These are phyloP conservation scores for Phalloptychus januarius DNA, from an alignment of 2,797 vertebrate genomes.

Conservation along the genomic window DNA sequence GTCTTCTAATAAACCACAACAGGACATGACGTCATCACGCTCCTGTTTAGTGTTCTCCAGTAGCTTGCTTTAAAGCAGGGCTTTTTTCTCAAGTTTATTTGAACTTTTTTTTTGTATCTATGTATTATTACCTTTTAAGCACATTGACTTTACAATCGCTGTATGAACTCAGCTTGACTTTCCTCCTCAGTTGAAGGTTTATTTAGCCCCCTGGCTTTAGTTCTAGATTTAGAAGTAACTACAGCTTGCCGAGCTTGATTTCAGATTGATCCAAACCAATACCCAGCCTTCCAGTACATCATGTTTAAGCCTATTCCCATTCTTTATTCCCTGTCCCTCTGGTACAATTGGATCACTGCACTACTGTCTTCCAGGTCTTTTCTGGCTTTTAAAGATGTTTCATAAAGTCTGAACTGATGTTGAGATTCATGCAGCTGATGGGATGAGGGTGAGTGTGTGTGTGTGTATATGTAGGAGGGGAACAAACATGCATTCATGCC, in stretches of 20 bases:
- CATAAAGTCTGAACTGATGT: conserved; percentile 1
- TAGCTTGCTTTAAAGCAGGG: not conserved
- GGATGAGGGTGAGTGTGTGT: too few species aligned
- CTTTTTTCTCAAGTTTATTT: not conserved
- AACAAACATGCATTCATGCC: not conserved
- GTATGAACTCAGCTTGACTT: not conserved
- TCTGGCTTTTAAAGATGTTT: not conserved
- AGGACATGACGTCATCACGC: not conserved
- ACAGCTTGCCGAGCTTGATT: not conserved
- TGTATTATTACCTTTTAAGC: not conserved
- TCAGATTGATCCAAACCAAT: not conserved
- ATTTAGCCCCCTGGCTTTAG: not conserved
- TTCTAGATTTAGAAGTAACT: not conserved
- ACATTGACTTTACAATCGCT: not conserved
- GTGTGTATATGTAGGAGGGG: too few species aligned
- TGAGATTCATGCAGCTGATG: not conserved
- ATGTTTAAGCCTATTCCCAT: not conserved
- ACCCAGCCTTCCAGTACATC: not conserved
- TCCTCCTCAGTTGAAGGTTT: not conserved
- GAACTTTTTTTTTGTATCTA: not conserved
- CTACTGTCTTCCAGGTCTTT: not conserved
- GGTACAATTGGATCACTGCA: not conserved
- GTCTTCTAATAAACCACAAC: not conserved
- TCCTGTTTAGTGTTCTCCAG: not conserved
- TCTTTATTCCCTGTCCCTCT: not conserved